Evolutionary conservation across 2,797 vertebrate genomes (phyloP), one percentile per base, ranked within the genome.

Genomic region (Acipenser oxyrinchus): DNA sequence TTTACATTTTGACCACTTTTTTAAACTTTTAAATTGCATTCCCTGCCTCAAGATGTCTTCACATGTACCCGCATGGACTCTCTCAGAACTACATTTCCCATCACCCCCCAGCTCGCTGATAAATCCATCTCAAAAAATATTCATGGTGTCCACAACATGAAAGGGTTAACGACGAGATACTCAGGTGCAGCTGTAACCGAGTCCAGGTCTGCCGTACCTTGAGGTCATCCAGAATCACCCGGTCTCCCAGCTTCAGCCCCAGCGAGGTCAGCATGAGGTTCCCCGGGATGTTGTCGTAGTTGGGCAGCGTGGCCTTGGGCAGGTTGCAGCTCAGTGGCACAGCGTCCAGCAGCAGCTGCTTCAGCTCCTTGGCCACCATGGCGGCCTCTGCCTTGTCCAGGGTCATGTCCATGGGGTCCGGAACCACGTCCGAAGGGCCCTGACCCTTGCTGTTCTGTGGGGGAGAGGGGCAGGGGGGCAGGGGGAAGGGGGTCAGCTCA

Each of bases 201-300:
- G 18, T 18, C 1, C 18, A 18, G 18, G 18, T 18, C 18, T 18
- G 18, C 18, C 75, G 68, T 69, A 95, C 94, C 93, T 95, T 96
- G 78, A 91, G 86, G 66, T 91, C 89, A 7, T 94, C 93, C 67
- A 96, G 83, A 48, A 89, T 10, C 11, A 96, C 86, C 0, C 93
- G 85, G 15, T 93, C 93, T 0, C 94, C 93, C 23, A 96, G 89
- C 74, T 92, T 92, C 66, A 96, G 85, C 7, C 94, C 94, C 63
- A 96, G 77, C 0, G 93, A 87, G 0, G 87, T 77, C 64, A 96
- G 89, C 93, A 96, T 95, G 69, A 96, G 90, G 82, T 94, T 94
- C 2, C 94, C 94, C 0, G 94, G 94, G 68, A 96, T 93, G 73
- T 96, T 96, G 89, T 96, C 94, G 1, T 96, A 95, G 87, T 96